Conservation (phyloP, 2,797 vertebrate species). For the Trachops cirrhosus region DNA sequence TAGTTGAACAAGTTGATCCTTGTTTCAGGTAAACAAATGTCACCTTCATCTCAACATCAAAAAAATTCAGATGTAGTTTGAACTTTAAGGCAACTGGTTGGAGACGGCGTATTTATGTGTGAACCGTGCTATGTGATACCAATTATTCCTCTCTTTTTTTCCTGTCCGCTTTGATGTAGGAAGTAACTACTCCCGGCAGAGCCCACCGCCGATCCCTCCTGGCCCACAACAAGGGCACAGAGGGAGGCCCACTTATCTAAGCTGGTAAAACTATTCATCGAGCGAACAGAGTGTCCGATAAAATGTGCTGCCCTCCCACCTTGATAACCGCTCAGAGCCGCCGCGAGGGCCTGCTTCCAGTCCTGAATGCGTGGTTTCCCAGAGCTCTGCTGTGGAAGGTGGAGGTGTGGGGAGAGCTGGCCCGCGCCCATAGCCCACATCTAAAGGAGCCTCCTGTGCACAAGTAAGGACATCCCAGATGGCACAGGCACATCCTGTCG, state of each 20-base stretch:
- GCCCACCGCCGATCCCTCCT: neutral
- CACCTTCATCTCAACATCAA: constrained; percentile 3
- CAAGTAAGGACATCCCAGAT: neutral
- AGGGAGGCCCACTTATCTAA: neutral
- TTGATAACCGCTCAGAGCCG: neutral
- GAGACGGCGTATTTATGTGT: neutral
- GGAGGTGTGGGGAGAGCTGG: neutral
- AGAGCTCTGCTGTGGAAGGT: neutral
- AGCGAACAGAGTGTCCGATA: neutral
- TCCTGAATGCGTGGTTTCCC: neutral
- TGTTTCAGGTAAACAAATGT: constrained; percentile 53
- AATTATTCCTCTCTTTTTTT: neutral
- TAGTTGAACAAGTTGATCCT: constrained; percentile 58
- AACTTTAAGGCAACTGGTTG: constrained; percentile 32
- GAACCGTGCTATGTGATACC: neutral
- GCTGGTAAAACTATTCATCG: neutral
- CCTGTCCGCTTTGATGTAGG: neutral
- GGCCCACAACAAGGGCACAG: neutral
- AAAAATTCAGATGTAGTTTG: constrained; percentile 40
- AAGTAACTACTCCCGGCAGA: neutral
- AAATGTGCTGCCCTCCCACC: neutral
- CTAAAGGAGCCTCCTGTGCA: neutral
- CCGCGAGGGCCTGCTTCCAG: neutral
- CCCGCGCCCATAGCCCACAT: neutral
- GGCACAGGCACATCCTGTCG: neutral